Conservation (phyloP, 2,888 invertebrate genomes). For the Drosophila mimetica region DNA sequence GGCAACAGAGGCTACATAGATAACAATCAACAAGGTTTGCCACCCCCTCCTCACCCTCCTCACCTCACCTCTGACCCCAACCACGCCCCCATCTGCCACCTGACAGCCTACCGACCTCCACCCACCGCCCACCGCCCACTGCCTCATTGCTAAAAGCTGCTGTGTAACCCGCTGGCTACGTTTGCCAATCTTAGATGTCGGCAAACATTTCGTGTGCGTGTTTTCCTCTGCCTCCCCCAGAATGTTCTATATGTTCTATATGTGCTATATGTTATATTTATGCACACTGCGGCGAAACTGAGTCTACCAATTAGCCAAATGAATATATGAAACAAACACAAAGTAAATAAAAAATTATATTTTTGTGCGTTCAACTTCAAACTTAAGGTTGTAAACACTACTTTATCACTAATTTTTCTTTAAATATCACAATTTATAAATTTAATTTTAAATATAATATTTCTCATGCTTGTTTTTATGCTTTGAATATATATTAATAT, state of each 20-base stretch:
- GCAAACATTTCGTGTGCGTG: conserved; percentile 76
- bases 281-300: conserved; percentile 3
- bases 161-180: conserved; percentile 70
- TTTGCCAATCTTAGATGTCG: conserved; percentile 77
- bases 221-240: conserved; percentile 52
- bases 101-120: too few relatives aligned
- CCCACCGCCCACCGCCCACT: conserved; percentile 1
- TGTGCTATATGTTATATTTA: not conserved
- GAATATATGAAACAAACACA: too few relatives aligned
- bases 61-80: not conserved
- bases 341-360: too few relatives aligned
- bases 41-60: not conserved
- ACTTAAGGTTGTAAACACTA: too few relatives aligned
- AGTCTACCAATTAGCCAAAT: not conserved
- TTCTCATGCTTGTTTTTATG: too few relatives aligned
- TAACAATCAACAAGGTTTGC: conserved; percentile 73
- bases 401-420: too few relatives aligned
- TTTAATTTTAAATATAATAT: too few relatives aligned
- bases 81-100: not conserved
- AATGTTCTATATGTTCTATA: not conserved
- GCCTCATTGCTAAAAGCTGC: conserved; percentile 13
- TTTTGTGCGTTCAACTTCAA: too few relatives aligned
- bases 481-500: too few relatives aligned
- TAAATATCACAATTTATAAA: too few relatives aligned
- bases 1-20: conserved; percentile 66